Percentiles rank a stretch among this genome's conserved stretches.
Evolutionary conservation across 2,888 invertebrate species (phyloP).

Genomic region (Gasteruption jaculator): DNA sequence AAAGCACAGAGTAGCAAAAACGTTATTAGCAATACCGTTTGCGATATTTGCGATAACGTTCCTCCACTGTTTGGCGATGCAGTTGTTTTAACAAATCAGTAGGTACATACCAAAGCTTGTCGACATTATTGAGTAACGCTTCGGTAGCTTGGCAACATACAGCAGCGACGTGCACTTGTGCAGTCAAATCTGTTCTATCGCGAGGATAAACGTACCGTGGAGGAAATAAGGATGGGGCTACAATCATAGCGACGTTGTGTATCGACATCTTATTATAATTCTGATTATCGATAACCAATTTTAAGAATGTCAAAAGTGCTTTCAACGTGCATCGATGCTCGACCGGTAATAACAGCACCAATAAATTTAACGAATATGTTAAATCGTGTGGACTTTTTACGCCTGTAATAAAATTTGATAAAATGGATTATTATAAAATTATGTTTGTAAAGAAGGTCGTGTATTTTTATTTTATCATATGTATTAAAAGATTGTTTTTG

Average conservation of each 20-base stretch:
- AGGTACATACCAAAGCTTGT: conserved; percentile 78
- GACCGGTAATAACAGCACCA: conserved; percentile 77
- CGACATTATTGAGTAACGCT: conserved; percentile 72
- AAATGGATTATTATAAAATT: too few species aligned
- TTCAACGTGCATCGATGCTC: conserved; percentile 82
- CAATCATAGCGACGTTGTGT: conserved; percentile 91
- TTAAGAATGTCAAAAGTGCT: conserved; percentile 73
- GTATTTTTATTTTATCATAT: background rate
- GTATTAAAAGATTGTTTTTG: background rate
- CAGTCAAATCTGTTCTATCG: conserved; percentile 65
- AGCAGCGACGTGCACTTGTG: conserved; percentile 80
- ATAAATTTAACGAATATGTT: conserved; percentile 60
- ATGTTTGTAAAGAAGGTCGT: conserved; percentile 7
- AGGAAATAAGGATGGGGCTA: conserved; percentile 89
- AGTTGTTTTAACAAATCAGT: conserved; percentile 66
- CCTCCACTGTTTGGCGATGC: conserved; percentile 53
- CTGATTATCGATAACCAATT: conserved; percentile 66
- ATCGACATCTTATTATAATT: conserved; percentile 82
- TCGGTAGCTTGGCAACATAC: conserved; percentile 84
- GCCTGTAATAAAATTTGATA: conserved; percentile 54
- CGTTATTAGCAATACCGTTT: conserved; percentile 39
- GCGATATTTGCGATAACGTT: conserved; percentile 47
- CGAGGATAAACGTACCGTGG: conserved; percentile 64
- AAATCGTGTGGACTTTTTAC: conserved; percentile 56
- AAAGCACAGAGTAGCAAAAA: background rate